Base-by-base conservation (phyloP, 2,113 vertebrate species). In the Prolemur simus region DNA sequence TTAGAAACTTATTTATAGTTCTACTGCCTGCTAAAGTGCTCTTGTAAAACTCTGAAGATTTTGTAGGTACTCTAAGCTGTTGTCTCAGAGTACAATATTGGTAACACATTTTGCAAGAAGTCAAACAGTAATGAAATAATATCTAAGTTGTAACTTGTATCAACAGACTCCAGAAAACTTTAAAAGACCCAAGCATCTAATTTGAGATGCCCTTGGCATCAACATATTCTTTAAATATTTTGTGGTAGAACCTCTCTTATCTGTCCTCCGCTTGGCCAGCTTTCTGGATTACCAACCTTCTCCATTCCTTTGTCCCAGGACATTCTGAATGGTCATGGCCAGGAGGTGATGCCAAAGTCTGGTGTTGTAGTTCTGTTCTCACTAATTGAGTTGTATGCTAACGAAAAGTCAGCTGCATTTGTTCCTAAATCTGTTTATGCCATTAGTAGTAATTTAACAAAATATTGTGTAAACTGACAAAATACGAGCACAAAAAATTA, bases 371-470 rank as follows among this genome's bases (percentile, higher is more conserved):
- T 85, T 89, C 76, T 84, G 0, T 86, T 78, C 82, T 96, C 42
- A 42, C 81, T 66, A 7, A 25, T 74, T 68, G 37, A 84, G 42
- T 76, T 88, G 27, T 91, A 6, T 94, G 69, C n/a, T 81, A 45
- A 76, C 58, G 81, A 68, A 1, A 94, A 85, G 34, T 77, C 89
- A 94, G 45, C 89, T 91, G 37, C 80, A 25, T 87, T 95, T 94
- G 49, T 87, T 84, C 45, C 45, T 94, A 37, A 83, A 84, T 90
- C n/a, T 68, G 49, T 94, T 96, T 76, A 91, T 89, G 58, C 86
- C 49, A 27, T 9, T 74, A 81, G 32, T 47, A 71, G 37, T 84
- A 93, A 45, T 69, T 95, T 84, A 74, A 85, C 81, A 49, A 94
- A 81, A 56, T 97, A 69, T 52, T 87, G 37, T 49, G 6, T 84